Base-by-base conservation (phyloP, 1,140 invertebrate species). In the Tribolium castaneum region DNA sequence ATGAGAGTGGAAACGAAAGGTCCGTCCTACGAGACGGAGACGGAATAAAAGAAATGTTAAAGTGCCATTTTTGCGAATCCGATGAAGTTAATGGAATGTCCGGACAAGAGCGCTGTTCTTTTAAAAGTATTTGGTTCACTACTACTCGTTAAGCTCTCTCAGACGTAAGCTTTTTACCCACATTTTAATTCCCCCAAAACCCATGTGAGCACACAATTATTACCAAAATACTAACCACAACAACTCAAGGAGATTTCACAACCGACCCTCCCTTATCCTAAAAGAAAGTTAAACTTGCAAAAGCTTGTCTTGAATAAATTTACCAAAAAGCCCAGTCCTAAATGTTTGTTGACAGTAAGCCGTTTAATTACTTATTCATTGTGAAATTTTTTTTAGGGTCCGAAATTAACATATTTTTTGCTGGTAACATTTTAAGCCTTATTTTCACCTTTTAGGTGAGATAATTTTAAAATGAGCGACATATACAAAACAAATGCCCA, bases 41-140 rank as follows among this genome's bases (percentile, higher is more conserved):
- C 39, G 50, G 70, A 75, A 70, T 50, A 73, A 78, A 75, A 50
- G 74, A 79, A 79, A 77, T 72, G 79, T 77, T 74, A 75, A 80
- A 80, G 79, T 80, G 79, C 79, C 79, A 80, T 80, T 80, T 80
- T 80, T 78, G 76, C 76, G 79, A 80, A 80, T 80, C 79, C 66
- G 76, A 78, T 80, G 76, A 78, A 80, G 79, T 76, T 78, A 80
- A 80, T 80, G 79, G 79, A 80, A 80, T 80, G 62, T 66, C 59
- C 59, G 59, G 59, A 66, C 59, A 35, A 35, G 25, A 66, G 59
- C 59, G 59, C 59, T 14, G 25, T 66, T 66, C 59, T 66, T 66
- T 66, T 66, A 66, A 66, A 35, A 35, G 59, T 66, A 66, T 66
- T 66, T 35, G 25, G 59, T n/a, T 16, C 59, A 14, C 59, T 25